phyloP scores from a whole-genome alignment of 1,140 invertebrate species.

The Brachionus calyciflorus region DNA sequence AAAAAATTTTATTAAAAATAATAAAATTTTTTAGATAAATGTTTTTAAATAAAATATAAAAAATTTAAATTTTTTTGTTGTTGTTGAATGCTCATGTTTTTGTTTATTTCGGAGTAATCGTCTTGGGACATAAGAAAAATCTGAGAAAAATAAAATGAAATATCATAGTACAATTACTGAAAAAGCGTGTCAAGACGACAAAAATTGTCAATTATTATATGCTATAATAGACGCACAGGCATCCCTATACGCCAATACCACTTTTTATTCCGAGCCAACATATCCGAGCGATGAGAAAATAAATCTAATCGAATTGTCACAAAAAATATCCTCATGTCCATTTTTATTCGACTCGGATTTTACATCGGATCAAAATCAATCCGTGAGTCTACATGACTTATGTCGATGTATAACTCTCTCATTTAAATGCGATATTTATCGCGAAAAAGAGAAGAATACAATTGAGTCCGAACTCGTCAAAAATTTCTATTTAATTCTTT shows the following conservation, averaged over 20 bases:
- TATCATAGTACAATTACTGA: not conserved
- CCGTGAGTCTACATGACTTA: not conserved
- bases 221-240: conserved; percentile 1
- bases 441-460: not conserved
- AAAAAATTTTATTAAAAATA: too few relatives aligned
- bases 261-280: not conserved
- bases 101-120: too few relatives aligned
- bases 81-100: too few relatives aligned
- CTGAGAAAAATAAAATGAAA: not conserved
- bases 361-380: not conserved
- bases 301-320: not conserved
- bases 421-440: conserved; percentile 1
- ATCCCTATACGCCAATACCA: not conserved
- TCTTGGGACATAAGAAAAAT: not conserved
- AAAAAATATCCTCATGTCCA: not conserved
- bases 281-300: not conserved
- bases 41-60: too few relatives aligned
- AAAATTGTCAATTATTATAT: not conserved
- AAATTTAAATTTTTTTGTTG: too few relatives aligned
- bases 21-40: too few relatives aligned
- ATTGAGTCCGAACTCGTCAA: not conserved
- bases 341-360: not conserved
- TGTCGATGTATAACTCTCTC: conserved; percentile 14
- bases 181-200: not conserved
- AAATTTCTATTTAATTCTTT: conserved; percentile 14